Conservation (phyloP, 2,113 vertebrate species). For the Melanostigma gelatinosum region DNA sequence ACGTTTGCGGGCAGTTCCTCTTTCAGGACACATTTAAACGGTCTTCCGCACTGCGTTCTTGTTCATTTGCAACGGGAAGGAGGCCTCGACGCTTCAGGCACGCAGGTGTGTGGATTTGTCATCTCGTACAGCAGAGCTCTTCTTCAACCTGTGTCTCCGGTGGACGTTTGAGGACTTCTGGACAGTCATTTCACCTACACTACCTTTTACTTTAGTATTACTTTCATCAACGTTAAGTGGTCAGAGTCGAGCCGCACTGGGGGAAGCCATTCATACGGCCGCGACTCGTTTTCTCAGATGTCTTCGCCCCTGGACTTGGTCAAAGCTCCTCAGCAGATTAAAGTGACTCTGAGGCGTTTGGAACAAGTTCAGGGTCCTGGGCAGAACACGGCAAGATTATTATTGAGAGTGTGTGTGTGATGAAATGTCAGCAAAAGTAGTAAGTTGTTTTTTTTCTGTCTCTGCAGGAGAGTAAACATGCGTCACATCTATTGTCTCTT, state of each 20-base stretch:
- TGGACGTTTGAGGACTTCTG: not conserved
- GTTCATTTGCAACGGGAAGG: conserved; percentile 47
- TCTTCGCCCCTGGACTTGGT: conserved; percentile 80
- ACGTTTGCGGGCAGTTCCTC: conserved; percentile 80
- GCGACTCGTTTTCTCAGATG: conserved; percentile 5
- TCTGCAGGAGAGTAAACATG: not conserved
- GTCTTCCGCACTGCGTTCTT: conserved; percentile 47
- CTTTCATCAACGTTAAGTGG: not conserved
- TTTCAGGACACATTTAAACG: conserved; percentile 77
- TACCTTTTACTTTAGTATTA: not conserved
- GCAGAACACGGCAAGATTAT: conserved; percentile 34
- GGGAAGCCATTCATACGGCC: not conserved
- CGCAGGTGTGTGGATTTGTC: conserved; percentile 60
- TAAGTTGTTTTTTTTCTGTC: not conserved
- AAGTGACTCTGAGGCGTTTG: conserved; percentile 79
- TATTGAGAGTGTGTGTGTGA: not conserved
- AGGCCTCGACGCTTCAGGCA: conserved; percentile 40
- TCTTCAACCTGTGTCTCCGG: not conserved
- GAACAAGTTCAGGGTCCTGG: conserved; percentile 81
- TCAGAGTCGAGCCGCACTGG: not conserved
- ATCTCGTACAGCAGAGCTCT: conserved; percentile 2
- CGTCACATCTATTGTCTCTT: conserved; percentile 11
- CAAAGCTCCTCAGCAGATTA: conserved; percentile 82
- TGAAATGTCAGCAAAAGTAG: not conserved
- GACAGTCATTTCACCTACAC: not conserved